Percentiles rank a stretch among this genome's conserved stretches.
phyloP scores from a whole-genome alignment of 2,113 vertebrate species.

The Passerina amoena region DNA sequence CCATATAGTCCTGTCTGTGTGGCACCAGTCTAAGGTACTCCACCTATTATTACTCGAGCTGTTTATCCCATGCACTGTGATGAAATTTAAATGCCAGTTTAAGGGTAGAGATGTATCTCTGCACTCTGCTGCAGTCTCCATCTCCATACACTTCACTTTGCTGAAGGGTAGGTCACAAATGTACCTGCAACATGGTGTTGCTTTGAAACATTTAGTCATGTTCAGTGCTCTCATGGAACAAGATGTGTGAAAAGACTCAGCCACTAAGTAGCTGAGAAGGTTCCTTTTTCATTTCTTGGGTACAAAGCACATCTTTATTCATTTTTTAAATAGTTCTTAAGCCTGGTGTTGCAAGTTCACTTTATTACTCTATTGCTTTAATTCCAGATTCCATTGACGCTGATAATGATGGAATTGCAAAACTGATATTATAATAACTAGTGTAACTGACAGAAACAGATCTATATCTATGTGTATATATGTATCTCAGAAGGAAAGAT shows the following conservation, averaged over 20 bases:
- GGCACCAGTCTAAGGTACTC: background rate
- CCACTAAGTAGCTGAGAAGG: background rate
- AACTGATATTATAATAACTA: background rate
- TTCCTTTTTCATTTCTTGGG: background rate
- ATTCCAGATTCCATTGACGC: background rate
- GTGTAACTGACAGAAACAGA: background rate
- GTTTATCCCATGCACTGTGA: background rate
- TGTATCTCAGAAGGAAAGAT: background rate
- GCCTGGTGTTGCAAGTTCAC: background rate
- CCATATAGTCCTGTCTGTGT: rapidly evolving
- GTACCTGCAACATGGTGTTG: background rate
- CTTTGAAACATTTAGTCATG: background rate
- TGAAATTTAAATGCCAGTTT: background rate
- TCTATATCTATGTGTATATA: background rate
- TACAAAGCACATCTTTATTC: background rate
- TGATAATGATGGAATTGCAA: background rate
- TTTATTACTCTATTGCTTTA: background rate
- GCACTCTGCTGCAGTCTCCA: background rate
- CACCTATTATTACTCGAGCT: background rate
- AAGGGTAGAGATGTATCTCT: background rate
- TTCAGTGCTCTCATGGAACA: background rate
- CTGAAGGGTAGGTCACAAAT: background rate
- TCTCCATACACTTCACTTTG: background rate
- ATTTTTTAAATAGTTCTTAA: background rate
- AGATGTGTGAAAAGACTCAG: background rate